Conservation (phyloP, 64 coral and sea anemone genomes). For the Astreopora myriophthalma region DNA sequence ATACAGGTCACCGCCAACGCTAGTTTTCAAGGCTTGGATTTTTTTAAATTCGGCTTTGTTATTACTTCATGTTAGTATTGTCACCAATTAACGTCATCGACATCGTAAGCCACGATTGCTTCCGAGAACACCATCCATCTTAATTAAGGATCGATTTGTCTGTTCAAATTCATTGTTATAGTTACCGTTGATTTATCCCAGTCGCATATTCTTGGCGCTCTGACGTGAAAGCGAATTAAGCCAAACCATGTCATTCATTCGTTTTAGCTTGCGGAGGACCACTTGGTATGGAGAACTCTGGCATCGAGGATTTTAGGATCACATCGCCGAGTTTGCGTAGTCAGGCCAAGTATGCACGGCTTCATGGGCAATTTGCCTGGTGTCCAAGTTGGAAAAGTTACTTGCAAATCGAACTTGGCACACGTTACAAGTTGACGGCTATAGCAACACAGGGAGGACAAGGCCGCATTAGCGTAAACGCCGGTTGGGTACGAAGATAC, state of each 20-base stretch:
- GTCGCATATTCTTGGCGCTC: no score
- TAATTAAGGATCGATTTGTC: no score
- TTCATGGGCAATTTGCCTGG: constrained; percentile 17
- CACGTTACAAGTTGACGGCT: constrained; percentile 10
- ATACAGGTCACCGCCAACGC: no score
- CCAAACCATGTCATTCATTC: background rate
- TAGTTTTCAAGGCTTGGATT: no score
- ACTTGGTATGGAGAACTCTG: constrained; percentile 36
- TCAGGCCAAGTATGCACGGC: background rate
- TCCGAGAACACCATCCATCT: no score
- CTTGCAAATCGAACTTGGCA: constrained; percentile 18
- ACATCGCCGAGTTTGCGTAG: background rate
- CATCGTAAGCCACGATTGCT: no score
- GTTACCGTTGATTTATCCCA: no score
- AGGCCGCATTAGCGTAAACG: background rate
- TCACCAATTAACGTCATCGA: no score
- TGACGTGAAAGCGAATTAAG: no score
- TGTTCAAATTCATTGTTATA: no score
- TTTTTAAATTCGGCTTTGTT: no score
- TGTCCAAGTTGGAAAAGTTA: background rate
- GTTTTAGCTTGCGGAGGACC: background rate
- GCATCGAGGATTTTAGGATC: background rate
- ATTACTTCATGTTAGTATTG: no score
- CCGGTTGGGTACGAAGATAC: constrained; percentile 4
- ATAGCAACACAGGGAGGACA: constrained; percentile 47